Evolutionary conservation across 2,113 vertebrate species (phyloP).

Genomic region (Brachyhypopomus gauderio): DNA sequence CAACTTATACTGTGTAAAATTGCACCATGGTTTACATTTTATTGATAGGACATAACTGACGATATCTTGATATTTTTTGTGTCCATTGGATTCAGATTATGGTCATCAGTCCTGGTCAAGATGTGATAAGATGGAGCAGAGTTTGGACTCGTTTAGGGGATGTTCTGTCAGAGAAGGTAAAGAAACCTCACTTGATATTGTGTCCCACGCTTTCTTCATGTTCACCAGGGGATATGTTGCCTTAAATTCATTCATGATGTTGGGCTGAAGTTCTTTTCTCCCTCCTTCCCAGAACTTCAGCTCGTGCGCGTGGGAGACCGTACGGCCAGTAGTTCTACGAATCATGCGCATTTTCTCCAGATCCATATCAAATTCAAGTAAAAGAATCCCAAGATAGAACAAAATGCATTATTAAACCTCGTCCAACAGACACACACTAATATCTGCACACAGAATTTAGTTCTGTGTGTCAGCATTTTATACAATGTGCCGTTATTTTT

Average conservation of each 20-base stretch:
- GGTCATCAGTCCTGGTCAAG: background rate
- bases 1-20: background rate
- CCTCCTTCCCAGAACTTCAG: constrained; percentile 25
- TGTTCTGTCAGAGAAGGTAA: constrained; percentile 33
- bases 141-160: constrained; percentile 15
- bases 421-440: too few species aligned
- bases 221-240: background rate
- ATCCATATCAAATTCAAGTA: background rate
- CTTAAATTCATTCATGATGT: background rate
- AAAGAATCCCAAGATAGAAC: background rate
- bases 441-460: too few species aligned
- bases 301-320: constrained; percentile 43
- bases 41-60: background rate
- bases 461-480: too few species aligned
- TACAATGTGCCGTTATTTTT: too few species aligned
- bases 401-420: background rate
- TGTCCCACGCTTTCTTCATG: background rate
- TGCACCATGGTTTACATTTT: background rate
- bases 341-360: constrained; percentile 17
- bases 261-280: background rate
- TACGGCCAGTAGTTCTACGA: constrained; percentile 1
- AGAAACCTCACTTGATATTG: background rate
- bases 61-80: background rate
- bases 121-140: background rate
- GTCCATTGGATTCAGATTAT: background rate